A percentile compares a stretch with the other conserved stretches of the same genome.
Evolutionary conservation across 2,888 invertebrate genomes (phyloP).

Genomic region (Zonitis immaculata): DNA sequence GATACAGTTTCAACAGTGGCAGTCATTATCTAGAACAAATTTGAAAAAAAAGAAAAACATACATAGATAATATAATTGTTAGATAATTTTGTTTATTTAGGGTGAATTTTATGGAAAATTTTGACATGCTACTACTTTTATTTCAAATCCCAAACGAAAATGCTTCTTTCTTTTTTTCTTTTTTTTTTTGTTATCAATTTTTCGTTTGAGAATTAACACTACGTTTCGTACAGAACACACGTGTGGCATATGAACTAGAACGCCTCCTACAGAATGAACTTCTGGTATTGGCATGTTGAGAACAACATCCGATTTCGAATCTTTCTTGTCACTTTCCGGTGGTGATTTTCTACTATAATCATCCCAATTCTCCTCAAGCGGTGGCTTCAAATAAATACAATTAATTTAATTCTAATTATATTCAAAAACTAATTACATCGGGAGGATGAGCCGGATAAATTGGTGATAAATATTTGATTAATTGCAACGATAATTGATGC

Average conservation of each 20-base stretch:
- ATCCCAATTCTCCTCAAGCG: slow-evolving; percentile 64
- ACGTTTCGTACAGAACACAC: slow-evolving; percentile 62
- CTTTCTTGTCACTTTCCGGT: slow-evolving; percentile 66
- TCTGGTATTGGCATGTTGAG: slow-evolving; percentile 64
- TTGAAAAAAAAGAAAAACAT: no score
- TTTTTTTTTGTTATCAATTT: slow-evolving; percentile 19
- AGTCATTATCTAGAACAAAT: slow-evolving; percentile 76
- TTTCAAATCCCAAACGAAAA: slow-evolving; percentile 17
- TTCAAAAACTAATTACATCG: slow-evolving; percentile 55
- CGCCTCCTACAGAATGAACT: slow-evolving; percentile 75
- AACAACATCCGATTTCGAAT: slow-evolving; percentile 59
- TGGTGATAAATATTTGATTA: slow-evolving; percentile 76
- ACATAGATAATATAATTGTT: no score
- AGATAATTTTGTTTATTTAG: not conserved
- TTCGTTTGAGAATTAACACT: slow-evolving; percentile 24
- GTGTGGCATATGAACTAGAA: slow-evolving; percentile 89
- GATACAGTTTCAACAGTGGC: slow-evolving; percentile 93
- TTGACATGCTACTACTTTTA: not conserved
- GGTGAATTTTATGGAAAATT: slow-evolving; percentile 4
- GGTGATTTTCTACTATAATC: slow-evolving; percentile 66
- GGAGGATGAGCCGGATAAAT: slow-evolving; percentile 68
- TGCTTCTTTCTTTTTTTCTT: no score
- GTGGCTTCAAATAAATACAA: slow-evolving; percentile 48
- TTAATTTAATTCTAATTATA: not conserved
- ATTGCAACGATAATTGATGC: slow-evolving; percentile 82